Conservation (phyloP, 2,113 vertebrate species). For the Aramus guarauna region DNA sequence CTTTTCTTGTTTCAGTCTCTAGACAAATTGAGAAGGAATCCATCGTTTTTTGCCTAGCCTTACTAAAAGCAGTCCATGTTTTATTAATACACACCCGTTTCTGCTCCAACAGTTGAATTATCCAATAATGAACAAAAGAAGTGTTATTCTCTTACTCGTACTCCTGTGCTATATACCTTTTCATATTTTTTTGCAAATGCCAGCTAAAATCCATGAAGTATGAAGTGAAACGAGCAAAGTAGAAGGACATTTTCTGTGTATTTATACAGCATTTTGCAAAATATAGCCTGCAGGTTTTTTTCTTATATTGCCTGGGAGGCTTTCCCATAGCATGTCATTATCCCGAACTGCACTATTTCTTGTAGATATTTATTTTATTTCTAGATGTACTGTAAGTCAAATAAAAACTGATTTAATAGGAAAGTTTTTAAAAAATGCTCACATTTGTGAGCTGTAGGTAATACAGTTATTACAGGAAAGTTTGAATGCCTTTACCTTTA, state of each 20-base stretch:
- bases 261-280: not conserved
- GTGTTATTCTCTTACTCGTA: not conserved
- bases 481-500: not conserved
- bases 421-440: not conserved
- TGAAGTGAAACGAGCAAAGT: not conserved
- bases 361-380: not conserved
- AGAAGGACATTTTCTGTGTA: not conserved
- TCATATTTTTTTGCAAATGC: not conserved
- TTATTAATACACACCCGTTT: not conserved
- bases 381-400: not conserved
- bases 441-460: not conserved
- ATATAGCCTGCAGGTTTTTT: not conserved
- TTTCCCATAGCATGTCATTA: not conserved
- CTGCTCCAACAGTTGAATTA: not conserved
- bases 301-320: not conserved
- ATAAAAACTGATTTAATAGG: not conserved
- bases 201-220: not conserved
- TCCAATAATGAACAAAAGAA: not conserved
- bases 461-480: not conserved
- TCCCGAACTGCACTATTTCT: not conserved
- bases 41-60: not conserved
- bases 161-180: not conserved
- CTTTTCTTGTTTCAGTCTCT: not conserved
- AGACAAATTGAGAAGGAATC: not conserved
- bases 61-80: not conserved